A percentile compares a stretch with the other conserved stretches of the same genome.
Evolutionary conservation across 2,113 vertebrate species (phyloP).

Genomic region (Melanerpes aurifrons): DNA sequence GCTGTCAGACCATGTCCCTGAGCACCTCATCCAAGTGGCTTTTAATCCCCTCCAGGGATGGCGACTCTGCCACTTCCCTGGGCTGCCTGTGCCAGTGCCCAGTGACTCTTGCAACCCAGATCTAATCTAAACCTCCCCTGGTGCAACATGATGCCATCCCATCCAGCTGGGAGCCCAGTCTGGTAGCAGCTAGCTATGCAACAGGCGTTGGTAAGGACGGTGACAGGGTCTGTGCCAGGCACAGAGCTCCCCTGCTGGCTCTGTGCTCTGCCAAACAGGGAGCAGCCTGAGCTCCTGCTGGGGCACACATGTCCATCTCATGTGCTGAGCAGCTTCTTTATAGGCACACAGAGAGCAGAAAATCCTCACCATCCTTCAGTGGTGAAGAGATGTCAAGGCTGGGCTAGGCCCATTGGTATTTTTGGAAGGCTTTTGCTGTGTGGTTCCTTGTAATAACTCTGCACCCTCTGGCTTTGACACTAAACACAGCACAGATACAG

Average conservation of each 20-base stretch:
- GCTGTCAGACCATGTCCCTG: no score
- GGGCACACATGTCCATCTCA: fast-evolving
- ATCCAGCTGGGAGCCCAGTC: not conserved
- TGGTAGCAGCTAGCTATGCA: not conserved
- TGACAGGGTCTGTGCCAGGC: not conserved
- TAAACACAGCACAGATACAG: not conserved
- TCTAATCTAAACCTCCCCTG: no score
- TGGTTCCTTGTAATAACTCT: not conserved
- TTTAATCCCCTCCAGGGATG: no score
- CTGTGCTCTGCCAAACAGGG: not conserved
- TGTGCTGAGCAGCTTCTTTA: not conserved
- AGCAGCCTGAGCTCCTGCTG: not conserved
- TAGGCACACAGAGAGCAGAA: fast-evolving
- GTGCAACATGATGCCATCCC: not conserved
- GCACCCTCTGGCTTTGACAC: not conserved
- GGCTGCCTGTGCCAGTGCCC: no score
- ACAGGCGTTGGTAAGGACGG: not conserved
- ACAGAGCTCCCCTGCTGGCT: not conserved
- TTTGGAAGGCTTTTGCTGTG: not conserved
- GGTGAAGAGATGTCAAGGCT: not conserved
- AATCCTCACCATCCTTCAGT: not conserved
- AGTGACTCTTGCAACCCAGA: no score
- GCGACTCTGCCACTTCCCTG: no score
- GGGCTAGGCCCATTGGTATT: not conserved
- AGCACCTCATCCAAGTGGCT: no score